phyloP scores from a whole-genome alignment of 2,113 vertebrate species.

The Xiphophorus couchianus region DNA sequence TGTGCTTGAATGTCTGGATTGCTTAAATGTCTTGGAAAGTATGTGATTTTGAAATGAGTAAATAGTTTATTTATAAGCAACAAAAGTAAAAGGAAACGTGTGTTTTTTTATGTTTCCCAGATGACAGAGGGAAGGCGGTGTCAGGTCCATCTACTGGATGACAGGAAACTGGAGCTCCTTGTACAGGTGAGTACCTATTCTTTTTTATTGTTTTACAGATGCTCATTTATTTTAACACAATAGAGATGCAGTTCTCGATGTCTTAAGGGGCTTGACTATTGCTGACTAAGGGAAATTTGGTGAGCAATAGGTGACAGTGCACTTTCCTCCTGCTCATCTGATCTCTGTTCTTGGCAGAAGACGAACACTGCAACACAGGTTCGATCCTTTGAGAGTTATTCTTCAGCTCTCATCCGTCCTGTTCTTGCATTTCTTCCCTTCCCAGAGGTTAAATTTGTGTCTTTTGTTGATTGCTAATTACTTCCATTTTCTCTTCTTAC shows the following conservation, averaged over 20 bases:
- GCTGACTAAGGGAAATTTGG: constrained; percentile 59
- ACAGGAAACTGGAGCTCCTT: constrained; percentile 95
- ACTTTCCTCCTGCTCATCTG: constrained; percentile 55
- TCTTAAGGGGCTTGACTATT: constrained; percentile 35
- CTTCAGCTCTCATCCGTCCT: not conserved
- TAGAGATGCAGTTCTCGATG: constrained; percentile 17
- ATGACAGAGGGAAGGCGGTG: constrained; percentile 97
- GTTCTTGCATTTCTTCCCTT: not conserved
- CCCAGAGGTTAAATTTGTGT: not conserved
- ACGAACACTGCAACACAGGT: not conserved
- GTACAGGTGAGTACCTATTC: constrained; percentile 85
- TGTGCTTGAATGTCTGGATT: too few species aligned
- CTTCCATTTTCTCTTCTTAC: constrained; percentile 3
- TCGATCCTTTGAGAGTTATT: constrained; percentile 11
- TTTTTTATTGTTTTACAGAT: constrained; percentile 10
- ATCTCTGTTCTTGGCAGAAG: constrained; percentile 41
- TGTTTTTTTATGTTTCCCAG: constrained; percentile 65
- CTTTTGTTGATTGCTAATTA: constrained; percentile 3
- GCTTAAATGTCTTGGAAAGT: too few species aligned
- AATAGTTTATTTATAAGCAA: not conserved
- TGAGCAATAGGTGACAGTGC: constrained; percentile 60
- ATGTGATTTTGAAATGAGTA: too few species aligned
- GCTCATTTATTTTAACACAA: constrained; percentile 25
- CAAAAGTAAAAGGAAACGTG: constrained; percentile 7
- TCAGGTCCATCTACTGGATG: constrained; percentile 96